A percentile compares a stretch with the other conserved stretches of the same genome.
Conservation (phyloP, 1,140 invertebrate genomes). For the Paramacrobiotus metropolitanus region DNA sequence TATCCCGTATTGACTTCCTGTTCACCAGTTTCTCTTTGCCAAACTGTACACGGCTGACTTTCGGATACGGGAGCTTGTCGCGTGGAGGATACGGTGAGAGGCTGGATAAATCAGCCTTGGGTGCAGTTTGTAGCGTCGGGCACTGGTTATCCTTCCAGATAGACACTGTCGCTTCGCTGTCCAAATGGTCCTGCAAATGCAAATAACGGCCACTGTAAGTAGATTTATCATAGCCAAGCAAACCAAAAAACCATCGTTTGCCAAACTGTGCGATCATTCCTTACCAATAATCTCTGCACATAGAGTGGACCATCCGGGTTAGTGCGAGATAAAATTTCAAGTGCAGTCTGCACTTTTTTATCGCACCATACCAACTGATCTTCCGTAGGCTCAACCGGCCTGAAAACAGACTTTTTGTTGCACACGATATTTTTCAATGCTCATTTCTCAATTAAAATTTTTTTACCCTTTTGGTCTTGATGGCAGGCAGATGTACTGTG, state of each 20-base stretch:
- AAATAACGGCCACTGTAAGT: background rate
- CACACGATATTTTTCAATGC: no score
- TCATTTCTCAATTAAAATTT: no score
- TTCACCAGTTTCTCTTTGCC: background rate
- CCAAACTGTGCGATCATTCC: background rate
- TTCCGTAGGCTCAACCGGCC: background rate
- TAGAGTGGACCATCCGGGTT: background rate
- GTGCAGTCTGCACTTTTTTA: background rate
- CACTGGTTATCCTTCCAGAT: background rate
- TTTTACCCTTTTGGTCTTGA: background rate
- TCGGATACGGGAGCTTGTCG: background rate
- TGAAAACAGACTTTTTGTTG: no score
- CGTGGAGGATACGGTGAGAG: background rate
- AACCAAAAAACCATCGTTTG: background rate
- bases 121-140: background rate
- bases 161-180: background rate
- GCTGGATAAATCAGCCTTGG: background rate
- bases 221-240: background rate
- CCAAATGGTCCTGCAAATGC: background rate
- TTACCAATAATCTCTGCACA: background rate
- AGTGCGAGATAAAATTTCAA: background rate
- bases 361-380: background rate
- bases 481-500: background rate
- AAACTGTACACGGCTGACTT: background rate
- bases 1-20: conserved; percentile 3